A percentile compares a stretch with the other conserved stretches of the same genome.
phyloP scores from a whole-genome alignment of 1,140 invertebrate genomes.

The Monomorium pharaonis region DNA sequence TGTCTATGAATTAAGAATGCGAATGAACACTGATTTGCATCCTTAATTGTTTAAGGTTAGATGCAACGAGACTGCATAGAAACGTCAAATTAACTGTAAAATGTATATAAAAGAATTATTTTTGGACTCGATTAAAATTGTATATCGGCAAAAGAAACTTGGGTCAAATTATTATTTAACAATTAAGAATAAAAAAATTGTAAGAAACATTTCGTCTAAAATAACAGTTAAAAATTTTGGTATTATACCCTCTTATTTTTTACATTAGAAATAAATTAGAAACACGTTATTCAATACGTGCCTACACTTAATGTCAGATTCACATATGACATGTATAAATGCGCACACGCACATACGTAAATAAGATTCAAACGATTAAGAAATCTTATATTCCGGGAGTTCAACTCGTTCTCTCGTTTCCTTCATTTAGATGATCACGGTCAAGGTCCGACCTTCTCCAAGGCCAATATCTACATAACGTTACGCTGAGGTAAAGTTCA shows the following conservation, averaged over 20 bases:
- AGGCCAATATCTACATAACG: constrained; percentile 55
- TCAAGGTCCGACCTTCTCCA: constrained; percentile 68
- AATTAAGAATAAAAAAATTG: neutral
- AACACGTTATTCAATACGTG: neutral
- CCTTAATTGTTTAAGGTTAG: constrained; percentile 8
- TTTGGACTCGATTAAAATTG: neutral
- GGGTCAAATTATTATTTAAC: neutral
- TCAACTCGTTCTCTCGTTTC: constrained; percentile 44
- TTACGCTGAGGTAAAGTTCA: neutral
- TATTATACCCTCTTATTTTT: neutral
- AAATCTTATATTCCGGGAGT: constrained; percentile 30
- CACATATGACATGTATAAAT: neutral
- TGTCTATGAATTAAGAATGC: constrained; percentile 7
- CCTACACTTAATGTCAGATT: too few species aligned
- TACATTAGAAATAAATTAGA: neutral
- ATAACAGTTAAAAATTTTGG: neutral
- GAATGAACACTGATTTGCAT: constrained; percentile 34
- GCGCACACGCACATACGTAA: neutral
- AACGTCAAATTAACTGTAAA: constrained; percentile 28
- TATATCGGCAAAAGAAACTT: neutral
- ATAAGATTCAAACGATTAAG: neutral
- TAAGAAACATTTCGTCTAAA: neutral
- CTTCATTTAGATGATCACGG: constrained; percentile 36
- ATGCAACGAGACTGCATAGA: neutral
- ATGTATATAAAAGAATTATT: neutral